Evolutionary conservation across 2,888 invertebrate species (phyloP).

Genomic region (Dryocosmus kuriphilus): DNA sequence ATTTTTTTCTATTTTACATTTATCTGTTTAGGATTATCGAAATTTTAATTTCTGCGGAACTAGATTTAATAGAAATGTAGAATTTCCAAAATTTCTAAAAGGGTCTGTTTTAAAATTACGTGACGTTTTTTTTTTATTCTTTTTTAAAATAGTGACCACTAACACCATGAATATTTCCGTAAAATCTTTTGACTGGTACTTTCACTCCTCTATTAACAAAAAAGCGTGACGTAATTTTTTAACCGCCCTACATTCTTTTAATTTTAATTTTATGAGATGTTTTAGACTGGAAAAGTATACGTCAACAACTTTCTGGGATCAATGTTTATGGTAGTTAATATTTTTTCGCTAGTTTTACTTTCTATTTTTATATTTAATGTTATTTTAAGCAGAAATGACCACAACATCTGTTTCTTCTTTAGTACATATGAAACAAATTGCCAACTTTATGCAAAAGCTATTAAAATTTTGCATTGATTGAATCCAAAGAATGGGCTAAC

Average conservation of each 20-base stretch:
- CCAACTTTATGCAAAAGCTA: too few species aligned
- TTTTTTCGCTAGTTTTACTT: background rate
- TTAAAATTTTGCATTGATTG: too few species aligned
- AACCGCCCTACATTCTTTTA: background rate
- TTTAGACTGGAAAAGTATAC: background rate
- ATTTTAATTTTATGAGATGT: background rate
- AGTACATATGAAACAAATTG: too few species aligned
- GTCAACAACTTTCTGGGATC: conserved; percentile 3
- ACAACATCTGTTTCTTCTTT: too few species aligned
- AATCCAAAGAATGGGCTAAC: too few species aligned
- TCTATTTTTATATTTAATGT: background rate
- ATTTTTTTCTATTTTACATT: too few species aligned
- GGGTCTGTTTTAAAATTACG: background rate
- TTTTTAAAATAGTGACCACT: background rate
- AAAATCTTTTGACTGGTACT: background rate
- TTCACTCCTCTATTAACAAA: background rate
- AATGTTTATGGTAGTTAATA: conserved; percentile 2
- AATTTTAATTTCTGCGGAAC: too few species aligned
- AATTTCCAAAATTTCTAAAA: background rate
- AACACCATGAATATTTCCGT: too few species aligned
- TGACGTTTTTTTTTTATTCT: background rate
- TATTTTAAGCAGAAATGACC: background rate
- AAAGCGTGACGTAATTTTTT: background rate
- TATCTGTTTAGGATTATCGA: too few species aligned
- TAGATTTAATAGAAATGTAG: background rate